Evolutionary conservation across 2,888 invertebrate genomes (phyloP).

Genomic region (Mylabris sibirica): DNA sequence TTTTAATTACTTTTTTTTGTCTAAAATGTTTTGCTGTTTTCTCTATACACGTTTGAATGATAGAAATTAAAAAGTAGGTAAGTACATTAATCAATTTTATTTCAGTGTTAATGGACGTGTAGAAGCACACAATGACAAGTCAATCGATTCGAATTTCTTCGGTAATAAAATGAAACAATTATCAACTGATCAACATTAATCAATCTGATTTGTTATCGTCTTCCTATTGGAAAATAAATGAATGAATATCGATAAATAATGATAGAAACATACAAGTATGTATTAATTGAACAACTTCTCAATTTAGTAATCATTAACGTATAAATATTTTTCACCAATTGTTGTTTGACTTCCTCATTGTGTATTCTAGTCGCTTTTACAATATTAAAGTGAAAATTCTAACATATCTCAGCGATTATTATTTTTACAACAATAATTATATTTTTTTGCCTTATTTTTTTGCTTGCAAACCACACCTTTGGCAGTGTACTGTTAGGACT

Average conservation of each 20-base stretch:
- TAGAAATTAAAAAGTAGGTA: background rate
- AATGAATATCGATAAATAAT: background rate
- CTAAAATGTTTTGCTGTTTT: too few relatives aligned
- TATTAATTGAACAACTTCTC: background rate
- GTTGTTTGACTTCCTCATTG: background rate
- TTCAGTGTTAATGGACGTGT: background rate
- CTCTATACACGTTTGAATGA: too few relatives aligned
- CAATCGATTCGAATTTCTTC: background rate
- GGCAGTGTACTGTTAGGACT: background rate
- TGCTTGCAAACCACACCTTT: background rate
- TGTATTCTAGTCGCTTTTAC: background rate
- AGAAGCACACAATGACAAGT: background rate
- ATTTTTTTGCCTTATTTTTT: background rate
- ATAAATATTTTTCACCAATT: background rate
- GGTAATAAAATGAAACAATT: background rate
- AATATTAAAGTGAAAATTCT: background rate
- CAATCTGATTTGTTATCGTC: background rate
- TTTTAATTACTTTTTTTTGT: background rate
- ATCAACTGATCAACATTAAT: background rate
- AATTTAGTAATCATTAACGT: background rate
- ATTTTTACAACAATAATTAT: background rate
- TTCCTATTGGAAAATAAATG: background rate
- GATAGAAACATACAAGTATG: background rate
- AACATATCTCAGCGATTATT: background rate
- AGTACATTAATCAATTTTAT: background rate